Base-by-base conservation (phyloP, 2,888 invertebrate genomes). In the Drosophila peninsularis region DNA sequence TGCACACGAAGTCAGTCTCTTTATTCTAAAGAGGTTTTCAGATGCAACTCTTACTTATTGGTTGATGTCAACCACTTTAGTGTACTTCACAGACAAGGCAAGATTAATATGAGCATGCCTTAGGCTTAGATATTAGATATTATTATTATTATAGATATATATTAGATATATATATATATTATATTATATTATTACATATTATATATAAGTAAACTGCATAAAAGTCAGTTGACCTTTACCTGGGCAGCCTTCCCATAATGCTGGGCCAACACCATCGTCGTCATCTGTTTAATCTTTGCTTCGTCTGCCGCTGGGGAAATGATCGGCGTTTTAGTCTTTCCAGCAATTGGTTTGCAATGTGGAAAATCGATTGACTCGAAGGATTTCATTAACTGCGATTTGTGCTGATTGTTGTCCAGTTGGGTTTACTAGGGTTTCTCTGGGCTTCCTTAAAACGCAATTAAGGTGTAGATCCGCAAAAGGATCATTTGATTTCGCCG, bases 401-500 rank as follows among this genome's bases (percentile, higher is more conserved):
- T 68, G 61, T 54, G 30, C 54, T 54, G 41, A 39, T 42, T 45
- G 41, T 64, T 57, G 76, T 62, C 75, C 75, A 70, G 62, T 71
- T 60, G 53, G 57, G n/a, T 42, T 50, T 45, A 45, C 27, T 27
- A 10, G 36, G 52, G 47, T 17, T 49, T 32, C 37, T 53, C 52
- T 34, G 45, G 37, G 27, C 39, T 62, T 24, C 57, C 58, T 45
- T 66, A 64, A 66, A 66, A 66, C 69, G 79, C 79, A 82, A 88
- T 85, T 85, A 88, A 82, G 63, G 84, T 88, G 88, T 85, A 88
- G 74, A 88, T 88, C 85, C 84, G 82, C 78, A 75, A 64, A 72
- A 71, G 74, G 68, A 70, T 62, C 71, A 62, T 54, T 49, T 78
- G 66, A 61, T 76, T 68, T 78, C 53, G 61, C 74, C 76, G 77